A percentile compares a stretch with the other conserved stretches of the same genome.
phyloP scores from a whole-genome alignment of 2,113 vertebrate genomes.

The Hydropotes inermis region DNA sequence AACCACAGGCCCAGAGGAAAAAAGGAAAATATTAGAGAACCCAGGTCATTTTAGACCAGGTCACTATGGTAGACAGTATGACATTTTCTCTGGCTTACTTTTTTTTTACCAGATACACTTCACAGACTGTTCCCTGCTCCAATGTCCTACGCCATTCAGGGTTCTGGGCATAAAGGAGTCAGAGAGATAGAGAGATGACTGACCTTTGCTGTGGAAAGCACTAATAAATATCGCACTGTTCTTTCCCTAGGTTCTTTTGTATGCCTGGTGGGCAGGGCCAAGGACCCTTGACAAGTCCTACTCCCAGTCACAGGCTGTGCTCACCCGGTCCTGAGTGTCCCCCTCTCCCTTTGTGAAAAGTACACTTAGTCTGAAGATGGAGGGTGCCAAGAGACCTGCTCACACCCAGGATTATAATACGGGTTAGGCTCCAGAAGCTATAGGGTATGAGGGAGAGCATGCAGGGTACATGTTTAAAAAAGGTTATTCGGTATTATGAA shows the following conservation, averaged over 20 bases:
- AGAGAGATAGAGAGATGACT: neutral
- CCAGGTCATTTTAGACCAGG: neutral
- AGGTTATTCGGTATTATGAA: neutral
- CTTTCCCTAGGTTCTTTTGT: neutral
- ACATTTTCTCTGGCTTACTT: neutral
- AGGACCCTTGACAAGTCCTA: neutral
- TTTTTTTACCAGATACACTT: neutral
- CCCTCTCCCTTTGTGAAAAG: neutral
- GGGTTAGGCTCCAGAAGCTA: neutral
- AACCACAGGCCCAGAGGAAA: neutral
- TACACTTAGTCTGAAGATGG: neutral
- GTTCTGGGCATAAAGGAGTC: neutral
- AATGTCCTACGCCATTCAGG: neutral
- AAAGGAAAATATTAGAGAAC: neutral
- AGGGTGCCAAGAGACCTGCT: neutral
- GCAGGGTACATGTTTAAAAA: neutral
- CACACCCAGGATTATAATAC: neutral
- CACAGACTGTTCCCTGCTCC: neutral
- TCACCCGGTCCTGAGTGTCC: neutral
- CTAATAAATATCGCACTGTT: neutral
- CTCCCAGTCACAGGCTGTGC: neutral
- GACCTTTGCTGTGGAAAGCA: neutral
- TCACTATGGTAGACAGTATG: neutral
- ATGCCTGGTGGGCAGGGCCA: neutral
- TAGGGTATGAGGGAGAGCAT: neutral